phyloP scores from a whole-genome alignment of 2,113 vertebrate species.

The Hydropotes inermis region DNA sequence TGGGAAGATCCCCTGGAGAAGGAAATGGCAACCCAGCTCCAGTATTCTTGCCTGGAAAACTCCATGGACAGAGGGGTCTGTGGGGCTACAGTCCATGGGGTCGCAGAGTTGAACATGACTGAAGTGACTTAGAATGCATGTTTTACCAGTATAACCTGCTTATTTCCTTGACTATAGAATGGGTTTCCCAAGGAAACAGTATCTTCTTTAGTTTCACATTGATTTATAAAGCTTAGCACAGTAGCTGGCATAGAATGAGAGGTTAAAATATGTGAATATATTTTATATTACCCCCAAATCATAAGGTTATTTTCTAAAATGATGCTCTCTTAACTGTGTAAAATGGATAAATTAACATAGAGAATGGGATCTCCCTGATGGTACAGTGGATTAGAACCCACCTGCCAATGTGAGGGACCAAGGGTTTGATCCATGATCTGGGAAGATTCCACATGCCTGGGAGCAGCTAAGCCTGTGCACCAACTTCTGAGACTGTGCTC shows the following conservation, averaged over 20 bases:
- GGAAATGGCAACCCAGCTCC: not conserved
- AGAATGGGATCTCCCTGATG: not conserved
- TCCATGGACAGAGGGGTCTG: not conserved
- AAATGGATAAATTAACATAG: not conserved
- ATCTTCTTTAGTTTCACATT: not conserved
- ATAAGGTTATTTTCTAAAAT: not conserved
- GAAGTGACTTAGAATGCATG: not conserved
- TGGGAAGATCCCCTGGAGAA: not conserved
- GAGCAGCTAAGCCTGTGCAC: not conserved
- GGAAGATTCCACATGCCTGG: not conserved
- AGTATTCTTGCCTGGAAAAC: not conserved
- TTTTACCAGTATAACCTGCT: not conserved
- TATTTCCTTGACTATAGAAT: not conserved
- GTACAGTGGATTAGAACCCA: not conserved
- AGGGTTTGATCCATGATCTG: not conserved
- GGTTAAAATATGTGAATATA: not conserved
- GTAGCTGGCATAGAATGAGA: not conserved
- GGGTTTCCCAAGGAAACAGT: not conserved
- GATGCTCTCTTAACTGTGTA: not conserved
- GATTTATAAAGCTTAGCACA: conserved; percentile 8
- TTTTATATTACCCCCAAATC: not conserved
- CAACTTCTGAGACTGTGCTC: not conserved
- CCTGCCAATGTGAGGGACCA: not conserved
- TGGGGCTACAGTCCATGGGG: not conserved
- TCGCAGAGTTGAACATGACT: not conserved